Evolutionary conservation across 2,797 vertebrate species (phyloP), one percentile per base, ranked within the genome.

Genomic region (Sus cebifrons): DNA sequence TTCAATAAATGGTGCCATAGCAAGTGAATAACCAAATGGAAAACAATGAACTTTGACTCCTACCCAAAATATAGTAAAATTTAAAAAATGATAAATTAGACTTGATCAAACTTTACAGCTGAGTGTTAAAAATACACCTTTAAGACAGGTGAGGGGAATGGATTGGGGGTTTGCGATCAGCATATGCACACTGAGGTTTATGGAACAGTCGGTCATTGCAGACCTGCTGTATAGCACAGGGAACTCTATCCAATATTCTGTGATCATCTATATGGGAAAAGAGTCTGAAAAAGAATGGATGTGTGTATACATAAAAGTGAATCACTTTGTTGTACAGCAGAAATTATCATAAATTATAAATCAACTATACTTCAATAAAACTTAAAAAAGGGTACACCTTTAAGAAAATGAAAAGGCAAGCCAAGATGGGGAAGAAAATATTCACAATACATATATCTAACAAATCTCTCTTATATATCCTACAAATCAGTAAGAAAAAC

Each of bases 321-420:
- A 49, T 49, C 44, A 49, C 44, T 49, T 49, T 49, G 44, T 49
- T 49, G 44, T 49, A 49, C 44, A 49, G 44, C 44, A 49, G 44
- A 49, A 49, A 49, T 49, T 49, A 49, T 49, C 44, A 49, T 49
- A 49, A 49, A 49, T 49, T 49, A 10, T 49, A 49, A 49, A 49
- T 49, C 44, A 49, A 49, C 44, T 49, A 49, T 49, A 49, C 44
- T 49, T 49, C 5, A 49, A 49, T 49, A 49, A 49, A 49, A 6
- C 44, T 49, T 49, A 9, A 60, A 71, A 71, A 71, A 81, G 4
- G 36, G n/a, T 78, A 14, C 1, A 20, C 8, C 4, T n/a, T 64
- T 78, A 70, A 70, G 64, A 85, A 84, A 94, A 85, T 25, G 40
- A 90, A 78, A 89, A 70, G 79, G 54, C 23, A 89, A 70, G 36